A percentile compares a stretch with the other conserved stretches of the same genome.
Evolutionary conservation across 1,140 invertebrate species (phyloP).

Genomic region (Micrasema minimum): DNA sequence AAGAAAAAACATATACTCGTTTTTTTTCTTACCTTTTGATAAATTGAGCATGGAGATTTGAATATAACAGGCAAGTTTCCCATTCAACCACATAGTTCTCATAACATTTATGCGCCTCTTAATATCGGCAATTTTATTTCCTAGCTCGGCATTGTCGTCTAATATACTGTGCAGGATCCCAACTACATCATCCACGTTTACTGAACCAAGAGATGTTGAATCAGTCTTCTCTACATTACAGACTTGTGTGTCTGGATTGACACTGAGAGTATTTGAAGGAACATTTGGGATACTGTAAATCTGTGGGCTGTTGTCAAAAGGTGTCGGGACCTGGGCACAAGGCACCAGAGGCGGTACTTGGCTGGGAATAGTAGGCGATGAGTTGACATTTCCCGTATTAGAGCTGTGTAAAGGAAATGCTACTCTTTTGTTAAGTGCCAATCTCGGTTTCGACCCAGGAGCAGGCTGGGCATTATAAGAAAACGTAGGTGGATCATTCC

Average conservation of each 20-base stretch:
- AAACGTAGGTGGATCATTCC: constrained; percentile 69
- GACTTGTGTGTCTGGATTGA: neutral
- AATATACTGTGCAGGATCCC: constrained; percentile 57
- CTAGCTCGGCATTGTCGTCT: constrained; percentile 60
- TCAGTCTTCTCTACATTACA: neutral
- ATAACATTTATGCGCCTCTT: constrained; percentile 62
- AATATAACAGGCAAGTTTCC: constrained; percentile 62
- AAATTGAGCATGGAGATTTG: constrained; percentile 62
- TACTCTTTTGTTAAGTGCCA: constrained; percentile 67
- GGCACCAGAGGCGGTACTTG: constrained; percentile 27
- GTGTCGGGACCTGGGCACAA: constrained; percentile 56
- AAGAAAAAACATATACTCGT: too few species aligned
- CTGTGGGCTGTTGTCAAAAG: neutral
- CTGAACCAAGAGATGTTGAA: neutral
- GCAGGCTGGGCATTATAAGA: constrained; percentile 59
- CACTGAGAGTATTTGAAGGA: neutral
- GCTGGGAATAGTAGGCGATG: constrained; percentile 17
- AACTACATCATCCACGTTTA: constrained; percentile 58
- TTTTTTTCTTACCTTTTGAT: constrained; percentile 65
- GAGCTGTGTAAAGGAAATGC: constrained; percentile 63
- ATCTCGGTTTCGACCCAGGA: constrained; percentile 61
- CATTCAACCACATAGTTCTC: constrained; percentile 66
- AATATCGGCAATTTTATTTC: constrained; percentile 62
- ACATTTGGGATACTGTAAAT: neutral
- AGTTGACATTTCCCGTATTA: constrained; percentile 45